Base-by-base conservation (phyloP, 2,113 vertebrate genomes). In the Perccottus glenii region DNA sequence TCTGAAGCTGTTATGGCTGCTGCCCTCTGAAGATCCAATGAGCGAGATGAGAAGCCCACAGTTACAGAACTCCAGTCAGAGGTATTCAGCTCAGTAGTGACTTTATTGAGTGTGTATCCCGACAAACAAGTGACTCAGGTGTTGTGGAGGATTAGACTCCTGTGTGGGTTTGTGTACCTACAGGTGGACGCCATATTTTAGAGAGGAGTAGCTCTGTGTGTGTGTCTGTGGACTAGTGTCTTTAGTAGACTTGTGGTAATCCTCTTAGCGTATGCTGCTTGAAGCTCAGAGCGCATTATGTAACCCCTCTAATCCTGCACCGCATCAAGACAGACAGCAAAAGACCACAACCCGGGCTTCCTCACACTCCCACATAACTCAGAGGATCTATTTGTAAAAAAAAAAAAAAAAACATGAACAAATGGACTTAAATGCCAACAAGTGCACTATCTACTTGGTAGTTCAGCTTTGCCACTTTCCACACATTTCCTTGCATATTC, bases 241-340 rank as follows among this genome's bases (percentile, higher is more conserved):
- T 89, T 86, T 89, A 81, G 85, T 85, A 85, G 87, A 89, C 87
- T 89, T 81, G 79, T 75, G 64, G 55, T 87, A 90, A 91, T 90
- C 90, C 90, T 89, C 85, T 90, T 89, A 89, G 86, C 77, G 72
- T 87, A 90, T 90, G 90, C 86, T 84, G 88, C 84, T 85, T 84
- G 86, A 89, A 88, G 87, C 85, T 88, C 85, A 81, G 83, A 85
- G 84, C 79, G 51, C 81, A 89, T 90, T 91, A 90, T 91, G 87
- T 89, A 91, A 91, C 88, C 68, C 61, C 75, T 86, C 80, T 91
- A 90, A 91, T 91, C 87, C 86, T 86, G 85, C 71, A 33, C 45
- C 44, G 67, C 86, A 88, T 89, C 86, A 87, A 88, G 85, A 80
- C 82, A 85, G 82, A 87, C 79, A 71, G 85, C 81, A 66, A 86